Evolutionary conservation across 2,797 vertebrate genomes (phyloP).

Genomic region (Erpetoichthys calabaricus): DNA sequence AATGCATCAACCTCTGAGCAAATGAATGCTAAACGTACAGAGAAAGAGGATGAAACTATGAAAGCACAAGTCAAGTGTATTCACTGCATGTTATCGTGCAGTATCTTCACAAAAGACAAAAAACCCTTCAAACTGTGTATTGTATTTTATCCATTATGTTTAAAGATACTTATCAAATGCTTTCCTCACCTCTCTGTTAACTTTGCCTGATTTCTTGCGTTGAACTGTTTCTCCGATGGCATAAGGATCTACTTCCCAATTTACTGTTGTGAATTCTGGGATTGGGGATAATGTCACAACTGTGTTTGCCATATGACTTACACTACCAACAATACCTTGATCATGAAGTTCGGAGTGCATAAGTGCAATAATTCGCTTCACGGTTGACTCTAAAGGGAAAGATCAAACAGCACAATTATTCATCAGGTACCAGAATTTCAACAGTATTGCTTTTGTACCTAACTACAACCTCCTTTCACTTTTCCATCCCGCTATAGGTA

Average conservation of each 20-base stretch:
- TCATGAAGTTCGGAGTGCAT: constrained; percentile 61
- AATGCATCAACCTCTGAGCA: too few species aligned
- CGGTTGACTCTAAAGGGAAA: constrained; percentile 37
- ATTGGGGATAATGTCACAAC: constrained; percentile 39
- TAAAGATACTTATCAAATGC: accelerated
- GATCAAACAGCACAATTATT: constrained; percentile 8
- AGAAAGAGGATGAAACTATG: too few species aligned
- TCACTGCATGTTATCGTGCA: too few species aligned
- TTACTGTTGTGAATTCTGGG: constrained; percentile 1
- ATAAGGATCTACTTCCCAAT: constrained; percentile 16
- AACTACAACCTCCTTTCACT: not conserved
- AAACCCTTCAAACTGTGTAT: too few species aligned
- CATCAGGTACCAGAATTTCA: not conserved
- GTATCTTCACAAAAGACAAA: too few species aligned
- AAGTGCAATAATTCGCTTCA: constrained; percentile 42
- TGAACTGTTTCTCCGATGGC: constrained; percentile 40
- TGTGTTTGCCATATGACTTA: constrained; percentile 47
- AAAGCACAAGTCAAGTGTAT: too few species aligned
- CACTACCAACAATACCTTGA: constrained; percentile 35
- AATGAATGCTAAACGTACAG: too few species aligned
- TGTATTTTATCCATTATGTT: too few species aligned
- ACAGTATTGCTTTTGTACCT: not conserved
- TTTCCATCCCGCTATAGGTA: constrained; percentile 23
- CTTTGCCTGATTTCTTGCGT: constrained; percentile 51
- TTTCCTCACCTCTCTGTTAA: constrained; percentile 41